These are phyloP conservation scores for Epizoanthus fatuus DNA, from an alignment of 92 coral and sea anemone species.

Conservation along the genomic window DNA sequence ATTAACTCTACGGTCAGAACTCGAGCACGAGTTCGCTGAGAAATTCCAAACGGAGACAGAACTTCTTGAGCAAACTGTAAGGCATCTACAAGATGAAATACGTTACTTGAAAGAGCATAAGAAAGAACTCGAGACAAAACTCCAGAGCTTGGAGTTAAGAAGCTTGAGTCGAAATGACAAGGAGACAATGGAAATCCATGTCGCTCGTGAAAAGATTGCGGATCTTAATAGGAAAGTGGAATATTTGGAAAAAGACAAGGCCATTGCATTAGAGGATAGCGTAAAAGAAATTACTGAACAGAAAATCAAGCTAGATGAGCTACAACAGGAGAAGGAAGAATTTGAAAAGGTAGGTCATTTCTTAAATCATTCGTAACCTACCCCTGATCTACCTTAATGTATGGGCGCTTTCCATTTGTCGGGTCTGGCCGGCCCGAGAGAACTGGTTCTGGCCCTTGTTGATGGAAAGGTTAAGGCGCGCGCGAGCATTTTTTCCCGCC, in stretches of 20 bases:
- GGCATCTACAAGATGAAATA: slow-evolving; percentile 86
- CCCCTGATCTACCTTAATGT: too few species aligned
- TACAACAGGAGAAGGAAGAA: slow-evolving; percentile 75
- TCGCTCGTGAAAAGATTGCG: slow-evolving; percentile 81
- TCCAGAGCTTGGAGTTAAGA: slow-evolving; percentile 87
- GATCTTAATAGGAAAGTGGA: slow-evolving; percentile 77
- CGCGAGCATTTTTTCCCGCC: too few species aligned
- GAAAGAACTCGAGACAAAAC: slow-evolving; percentile 88
- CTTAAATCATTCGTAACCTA: too few species aligned
- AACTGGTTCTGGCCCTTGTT: too few species aligned
- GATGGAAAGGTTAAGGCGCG: too few species aligned
- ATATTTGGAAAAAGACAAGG: slow-evolving; percentile 69
- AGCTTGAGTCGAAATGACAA: slow-evolving; percentile 79
- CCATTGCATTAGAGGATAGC: slow-evolving; percentile 64
- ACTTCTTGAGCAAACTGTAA: slow-evolving; percentile 76
- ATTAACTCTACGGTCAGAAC: slow-evolving; percentile 75
- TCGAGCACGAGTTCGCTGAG: slow-evolving; percentile 80
- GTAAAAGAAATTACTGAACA: slow-evolving; percentile 76
- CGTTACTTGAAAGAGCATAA: slow-evolving; percentile 91
- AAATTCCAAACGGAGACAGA: slow-evolving; percentile 84
- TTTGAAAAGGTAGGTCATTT: slow-evolving; percentile 58
- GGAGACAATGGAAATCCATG: slow-evolving; percentile 78
- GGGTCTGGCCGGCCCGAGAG: too few species aligned
- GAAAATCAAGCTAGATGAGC: slow-evolving; percentile 80
- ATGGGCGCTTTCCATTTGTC: too few species aligned